Conservation (phyloP, 2,888 invertebrate species). For the Thera obeliscata region DNA sequence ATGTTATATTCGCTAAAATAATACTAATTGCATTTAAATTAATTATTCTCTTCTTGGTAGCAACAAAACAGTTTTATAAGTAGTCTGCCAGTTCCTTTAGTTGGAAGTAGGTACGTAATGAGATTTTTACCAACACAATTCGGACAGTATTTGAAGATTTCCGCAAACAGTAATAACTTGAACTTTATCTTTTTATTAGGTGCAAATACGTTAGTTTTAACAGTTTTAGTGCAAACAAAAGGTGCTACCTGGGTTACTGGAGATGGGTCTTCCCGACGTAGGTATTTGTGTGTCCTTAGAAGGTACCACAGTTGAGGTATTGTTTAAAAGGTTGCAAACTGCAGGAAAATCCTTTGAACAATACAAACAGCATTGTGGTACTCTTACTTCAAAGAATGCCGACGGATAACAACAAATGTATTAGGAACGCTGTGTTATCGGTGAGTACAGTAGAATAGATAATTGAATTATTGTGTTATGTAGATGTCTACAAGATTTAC, state of each 20-base stretch:
- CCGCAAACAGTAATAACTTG: constrained; percentile 34
- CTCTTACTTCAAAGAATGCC: constrained; percentile 56
- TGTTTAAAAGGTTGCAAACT: constrained; percentile 46
- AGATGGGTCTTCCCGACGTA: constrained; percentile 23
- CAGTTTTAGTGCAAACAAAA: constrained; percentile 40
- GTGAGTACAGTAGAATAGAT: constrained; percentile 53
- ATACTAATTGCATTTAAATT: no score
- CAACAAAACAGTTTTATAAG: no score
- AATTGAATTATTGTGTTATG: constrained; percentile 61
- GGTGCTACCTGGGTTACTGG: constrained; percentile 55
- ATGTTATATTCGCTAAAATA: no score
- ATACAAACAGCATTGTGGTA: constrained; percentile 56
- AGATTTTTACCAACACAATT: neutral
- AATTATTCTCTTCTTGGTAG: no score
- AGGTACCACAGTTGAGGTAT: constrained; percentile 9
- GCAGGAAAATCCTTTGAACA: constrained; percentile 56
- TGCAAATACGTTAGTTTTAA: constrained; percentile 43
- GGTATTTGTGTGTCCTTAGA: constrained; percentile 43
- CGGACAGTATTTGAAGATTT: constrained; percentile 11
- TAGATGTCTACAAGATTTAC: constrained; percentile 27
- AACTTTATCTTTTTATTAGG: constrained; percentile 38
- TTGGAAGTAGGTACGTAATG: no score
- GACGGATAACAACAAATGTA: constrained; percentile 50
- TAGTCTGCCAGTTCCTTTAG: no score
- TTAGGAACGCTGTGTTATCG: constrained; percentile 52